Conservation (phyloP, 2,113 vertebrate species). For the Salvelinus sp. region DNA sequence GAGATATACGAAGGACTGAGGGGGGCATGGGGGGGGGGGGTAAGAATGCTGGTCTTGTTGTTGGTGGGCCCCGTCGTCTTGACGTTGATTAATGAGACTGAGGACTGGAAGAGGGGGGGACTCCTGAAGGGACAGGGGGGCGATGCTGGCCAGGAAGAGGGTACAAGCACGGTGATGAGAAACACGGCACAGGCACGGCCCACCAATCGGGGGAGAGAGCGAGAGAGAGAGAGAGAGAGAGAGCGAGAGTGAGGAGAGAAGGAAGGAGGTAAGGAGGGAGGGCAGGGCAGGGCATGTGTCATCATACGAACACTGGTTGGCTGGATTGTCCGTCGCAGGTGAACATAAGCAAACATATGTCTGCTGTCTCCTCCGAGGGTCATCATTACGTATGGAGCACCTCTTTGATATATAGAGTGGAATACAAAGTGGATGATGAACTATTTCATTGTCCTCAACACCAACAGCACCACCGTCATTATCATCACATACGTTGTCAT, state of each 20-base stretch:
- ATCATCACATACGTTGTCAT: too few relatives aligned
- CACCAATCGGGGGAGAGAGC: constrained; percentile 14
- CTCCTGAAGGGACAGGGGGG: constrained; percentile 32
- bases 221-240: not conserved
- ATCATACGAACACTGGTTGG: too few relatives aligned
- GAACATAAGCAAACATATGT: too few relatives aligned
- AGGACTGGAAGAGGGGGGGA: constrained; percentile 42
- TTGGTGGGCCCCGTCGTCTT: constrained; percentile 51
- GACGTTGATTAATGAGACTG: constrained; percentile 75
- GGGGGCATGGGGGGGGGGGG: constrained; percentile 11
- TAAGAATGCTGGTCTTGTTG: constrained; percentile 69
- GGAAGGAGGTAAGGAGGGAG: not conserved
- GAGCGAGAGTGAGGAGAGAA: not conserved
- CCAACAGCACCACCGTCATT: too few relatives aligned
- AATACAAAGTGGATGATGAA: too few relatives aligned
- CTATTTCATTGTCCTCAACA: too few relatives aligned
- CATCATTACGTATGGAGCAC: too few relatives aligned
- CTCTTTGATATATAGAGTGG: too few relatives aligned
- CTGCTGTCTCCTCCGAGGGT: too few relatives aligned
- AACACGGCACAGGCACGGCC: not conserved
- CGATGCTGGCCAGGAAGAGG: constrained; percentile 52
- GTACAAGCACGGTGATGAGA: constrained; percentile 17
- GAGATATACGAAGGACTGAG: not conserved
- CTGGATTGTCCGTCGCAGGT: too few relatives aligned
- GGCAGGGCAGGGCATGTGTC: not conserved